Evolutionary conservation across 1,140 invertebrate species (phyloP).

Genomic region (Trichonephila clavata): DNA sequence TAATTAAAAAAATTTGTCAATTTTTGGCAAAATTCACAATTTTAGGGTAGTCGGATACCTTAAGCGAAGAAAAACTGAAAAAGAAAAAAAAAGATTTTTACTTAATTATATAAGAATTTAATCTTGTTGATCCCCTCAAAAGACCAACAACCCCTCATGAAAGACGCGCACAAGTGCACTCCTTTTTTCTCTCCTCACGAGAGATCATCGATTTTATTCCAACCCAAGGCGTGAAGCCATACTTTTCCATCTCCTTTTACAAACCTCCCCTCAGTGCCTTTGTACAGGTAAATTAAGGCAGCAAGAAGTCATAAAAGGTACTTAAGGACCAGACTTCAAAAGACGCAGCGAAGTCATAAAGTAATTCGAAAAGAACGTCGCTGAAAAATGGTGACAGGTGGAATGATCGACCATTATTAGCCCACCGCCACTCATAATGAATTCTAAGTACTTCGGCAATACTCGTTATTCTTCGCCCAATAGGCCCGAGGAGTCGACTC

Average conservation of each 20-base stretch:
- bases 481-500: neutral
- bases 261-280: neutral
- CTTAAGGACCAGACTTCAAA: neutral
- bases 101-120: too few species aligned
- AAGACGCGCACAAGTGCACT: too few species aligned
- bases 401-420: neutral
- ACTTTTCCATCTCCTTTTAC: neutral
- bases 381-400: neutral
- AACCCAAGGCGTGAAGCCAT: neutral
- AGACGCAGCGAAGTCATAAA: neutral
- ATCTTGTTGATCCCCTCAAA: too few species aligned
- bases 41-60: too few species aligned
- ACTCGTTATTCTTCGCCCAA: neutral
- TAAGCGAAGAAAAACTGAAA: too few species aligned
- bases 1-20: too few species aligned
- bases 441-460: neutral
- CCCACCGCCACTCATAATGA: neutral
- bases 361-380: neutral
- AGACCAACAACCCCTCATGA: too few species aligned
- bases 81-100: too few species aligned
- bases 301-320: neutral
- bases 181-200: neutral
- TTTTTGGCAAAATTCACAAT: too few species aligned
- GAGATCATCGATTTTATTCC: neutral
- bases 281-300: neutral